Evolutionary conservation across 2,113 vertebrate species (phyloP).

Genomic region (Procavia capensis): DNA sequence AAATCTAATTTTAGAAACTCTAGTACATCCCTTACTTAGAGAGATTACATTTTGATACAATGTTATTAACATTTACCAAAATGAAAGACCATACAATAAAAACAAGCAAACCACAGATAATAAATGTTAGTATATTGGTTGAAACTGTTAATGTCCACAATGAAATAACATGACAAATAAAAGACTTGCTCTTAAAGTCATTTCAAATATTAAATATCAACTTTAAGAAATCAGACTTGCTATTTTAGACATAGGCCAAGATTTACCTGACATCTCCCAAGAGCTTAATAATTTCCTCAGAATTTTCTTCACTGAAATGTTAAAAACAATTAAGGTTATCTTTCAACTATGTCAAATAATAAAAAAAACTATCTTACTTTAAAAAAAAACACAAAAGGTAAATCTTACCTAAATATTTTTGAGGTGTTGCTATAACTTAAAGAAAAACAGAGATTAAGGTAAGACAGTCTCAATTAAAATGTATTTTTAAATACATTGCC

Average conservation of each 20-base stretch:
- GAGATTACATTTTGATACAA: background rate
- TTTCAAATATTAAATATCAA: constrained; percentile 14
- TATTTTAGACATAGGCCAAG: background rate
- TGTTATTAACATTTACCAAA: background rate
- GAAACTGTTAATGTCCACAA: background rate
- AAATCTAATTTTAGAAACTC: constrained; percentile 49
- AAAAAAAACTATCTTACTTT: constrained; percentile 45
- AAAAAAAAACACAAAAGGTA: background rate
- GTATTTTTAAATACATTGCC: background rate
- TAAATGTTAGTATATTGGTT: background rate
- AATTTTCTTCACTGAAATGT: constrained; percentile 96
- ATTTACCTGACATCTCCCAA: constrained; percentile 96
- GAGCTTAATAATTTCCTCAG: constrained; percentile 98
- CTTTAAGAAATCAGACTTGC: constrained; percentile 21
- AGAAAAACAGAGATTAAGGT: constrained; percentile 61
- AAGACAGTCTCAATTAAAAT: constrained; percentile 44
- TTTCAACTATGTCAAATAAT: background rate
- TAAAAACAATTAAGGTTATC: constrained; percentile 62
- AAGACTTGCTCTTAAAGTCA: background rate
- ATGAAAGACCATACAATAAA: background rate
- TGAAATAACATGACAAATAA: background rate
- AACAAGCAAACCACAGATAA: background rate
- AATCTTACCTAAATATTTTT: constrained; percentile 97
- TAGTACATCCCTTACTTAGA: constrained; percentile 3
- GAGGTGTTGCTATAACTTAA: constrained; percentile 96